These are phyloP conservation scores for Halcyon leucocephala DNA, from an alignment of 2,797 vertebrate species.

Conservation along the genomic window DNA sequence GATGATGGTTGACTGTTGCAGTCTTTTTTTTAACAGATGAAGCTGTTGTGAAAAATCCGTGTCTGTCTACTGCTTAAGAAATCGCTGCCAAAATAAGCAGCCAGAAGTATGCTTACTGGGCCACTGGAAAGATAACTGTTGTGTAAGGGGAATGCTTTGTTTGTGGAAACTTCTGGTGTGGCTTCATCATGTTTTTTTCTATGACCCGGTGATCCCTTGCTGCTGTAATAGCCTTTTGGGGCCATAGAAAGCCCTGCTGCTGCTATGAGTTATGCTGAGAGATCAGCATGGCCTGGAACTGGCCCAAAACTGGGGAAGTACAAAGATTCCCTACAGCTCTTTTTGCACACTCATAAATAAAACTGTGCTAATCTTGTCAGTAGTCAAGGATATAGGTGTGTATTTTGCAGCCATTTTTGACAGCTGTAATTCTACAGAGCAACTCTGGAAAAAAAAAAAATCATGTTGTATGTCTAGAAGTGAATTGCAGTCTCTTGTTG, in stretches of 20 bases:
- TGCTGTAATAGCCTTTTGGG: slow-evolving; percentile 37
- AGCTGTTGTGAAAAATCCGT: slow-evolving; percentile 1
- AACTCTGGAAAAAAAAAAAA: background rate
- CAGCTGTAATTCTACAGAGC: background rate
- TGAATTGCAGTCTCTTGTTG: background rate
- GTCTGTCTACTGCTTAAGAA: slow-evolving; percentile 29
- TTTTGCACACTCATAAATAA: slow-evolving; percentile 43
- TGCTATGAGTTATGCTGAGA: slow-evolving; percentile 56
- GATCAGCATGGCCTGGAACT: slow-evolving; percentile 7
- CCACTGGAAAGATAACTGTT: background rate
- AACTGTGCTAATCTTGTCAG: slow-evolving; percentile 18
- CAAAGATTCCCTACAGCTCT: background rate
- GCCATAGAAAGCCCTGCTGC: slow-evolving; percentile 31
- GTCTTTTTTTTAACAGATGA: background rate
- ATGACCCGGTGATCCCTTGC: background rate
- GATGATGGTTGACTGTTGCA: background rate
- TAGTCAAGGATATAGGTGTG: slow-evolving; percentile 2
- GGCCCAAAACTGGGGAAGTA: slow-evolving; percentile 14
- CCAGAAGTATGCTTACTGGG: background rate
- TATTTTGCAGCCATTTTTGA: slow-evolving; percentile 36
- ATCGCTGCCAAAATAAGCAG: slow-evolving; percentile 42
- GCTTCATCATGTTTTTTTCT: slow-evolving; percentile 23
- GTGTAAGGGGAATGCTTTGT: background rate
- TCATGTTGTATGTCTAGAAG: background rate
- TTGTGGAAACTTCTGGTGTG: slow-evolving; percentile 30